phyloP scores from a whole-genome alignment of 92 coral and sea anemone genomes.

The Epizoanthus rinbou region DNA sequence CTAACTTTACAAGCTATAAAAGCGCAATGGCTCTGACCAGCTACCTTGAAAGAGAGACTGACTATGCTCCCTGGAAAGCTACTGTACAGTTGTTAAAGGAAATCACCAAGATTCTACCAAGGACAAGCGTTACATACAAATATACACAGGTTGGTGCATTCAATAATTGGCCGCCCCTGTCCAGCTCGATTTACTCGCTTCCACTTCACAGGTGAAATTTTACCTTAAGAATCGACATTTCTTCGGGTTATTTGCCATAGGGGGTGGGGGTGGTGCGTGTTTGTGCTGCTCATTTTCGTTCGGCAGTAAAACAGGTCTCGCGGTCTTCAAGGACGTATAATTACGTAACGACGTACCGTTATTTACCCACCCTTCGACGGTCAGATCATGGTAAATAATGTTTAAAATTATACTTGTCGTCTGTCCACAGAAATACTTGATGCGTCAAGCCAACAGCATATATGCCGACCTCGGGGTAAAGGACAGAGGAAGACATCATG shows the following conservation, averaged over 20 bases:
- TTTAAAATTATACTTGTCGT: too few relatives aligned
- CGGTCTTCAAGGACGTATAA: too few relatives aligned
- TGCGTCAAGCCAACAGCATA: neutral
- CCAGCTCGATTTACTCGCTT: neutral
- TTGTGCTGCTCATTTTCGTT: too few relatives aligned
- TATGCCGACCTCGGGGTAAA: slow-evolving; percentile 34
- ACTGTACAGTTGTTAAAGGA: slow-evolving; percentile 14
- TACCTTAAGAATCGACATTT: too few relatives aligned
- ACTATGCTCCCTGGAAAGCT: slow-evolving; percentile 51
- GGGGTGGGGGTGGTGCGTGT: too few relatives aligned
- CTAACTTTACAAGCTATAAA: slow-evolving; percentile 37
- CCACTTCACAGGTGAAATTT: neutral
- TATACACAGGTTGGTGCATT: slow-evolving; percentile 3
- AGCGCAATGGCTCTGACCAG: slow-evolving; percentile 41
- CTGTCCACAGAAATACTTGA: neutral
- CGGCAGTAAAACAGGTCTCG: too few relatives aligned
- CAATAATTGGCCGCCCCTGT: neutral
- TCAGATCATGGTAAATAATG: too few relatives aligned
- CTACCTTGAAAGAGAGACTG: slow-evolving; percentile 45
- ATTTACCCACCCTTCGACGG: too few relatives aligned
- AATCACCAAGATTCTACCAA: slow-evolving; percentile 31
- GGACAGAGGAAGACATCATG: slow-evolving; percentile 44
- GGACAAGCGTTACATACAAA: slow-evolving; percentile 18
- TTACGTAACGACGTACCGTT: too few relatives aligned
- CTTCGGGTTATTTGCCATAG: too few relatives aligned